These are phyloP conservation scores for Mycteria americana DNA, from an alignment of 2,797 vertebrate genomes.

Conservation along the genomic window DNA sequence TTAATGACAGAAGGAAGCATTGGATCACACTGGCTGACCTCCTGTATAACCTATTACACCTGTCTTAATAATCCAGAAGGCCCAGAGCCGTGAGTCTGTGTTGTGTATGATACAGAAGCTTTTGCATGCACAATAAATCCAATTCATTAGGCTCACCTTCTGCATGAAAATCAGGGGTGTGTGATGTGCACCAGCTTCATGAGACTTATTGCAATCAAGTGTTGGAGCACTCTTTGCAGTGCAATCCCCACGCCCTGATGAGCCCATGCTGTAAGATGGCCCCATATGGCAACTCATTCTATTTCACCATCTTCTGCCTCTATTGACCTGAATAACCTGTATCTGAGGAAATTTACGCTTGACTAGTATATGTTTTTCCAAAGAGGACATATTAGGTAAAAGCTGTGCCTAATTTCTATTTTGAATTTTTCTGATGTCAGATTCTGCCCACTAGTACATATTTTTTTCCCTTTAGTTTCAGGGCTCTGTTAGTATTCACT, in stretches of 20 bases:
- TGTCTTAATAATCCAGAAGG: neutral
- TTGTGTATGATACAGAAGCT: neutral
- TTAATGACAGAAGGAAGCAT: neutral
- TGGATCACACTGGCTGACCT: neutral
- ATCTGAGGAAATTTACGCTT: neutral
- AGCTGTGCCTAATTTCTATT: neutral
- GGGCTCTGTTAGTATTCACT: neutral
- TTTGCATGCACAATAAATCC: neutral
- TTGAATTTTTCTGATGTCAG: neutral
- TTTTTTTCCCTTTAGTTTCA: neutral
- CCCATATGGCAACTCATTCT: neutral
- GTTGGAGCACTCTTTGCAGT: neutral
- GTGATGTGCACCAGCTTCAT: neutral
- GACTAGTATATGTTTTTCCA: neutral
- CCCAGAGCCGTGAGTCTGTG: neutral
- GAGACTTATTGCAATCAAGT: neutral
- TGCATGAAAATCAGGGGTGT: rapidly evolving
- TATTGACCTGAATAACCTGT: neutral
- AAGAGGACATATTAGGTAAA: neutral
- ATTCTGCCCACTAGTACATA: neutral
- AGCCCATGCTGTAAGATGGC: neutral
- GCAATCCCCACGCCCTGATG: neutral
- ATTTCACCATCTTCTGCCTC: neutral
- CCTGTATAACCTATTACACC: neutral
- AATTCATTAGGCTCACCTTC: neutral